These are phyloP conservation scores for Heloderma charlesbogerti DNA, from an alignment of 2,113 vertebrate species.

Conservation along the genomic window DNA sequence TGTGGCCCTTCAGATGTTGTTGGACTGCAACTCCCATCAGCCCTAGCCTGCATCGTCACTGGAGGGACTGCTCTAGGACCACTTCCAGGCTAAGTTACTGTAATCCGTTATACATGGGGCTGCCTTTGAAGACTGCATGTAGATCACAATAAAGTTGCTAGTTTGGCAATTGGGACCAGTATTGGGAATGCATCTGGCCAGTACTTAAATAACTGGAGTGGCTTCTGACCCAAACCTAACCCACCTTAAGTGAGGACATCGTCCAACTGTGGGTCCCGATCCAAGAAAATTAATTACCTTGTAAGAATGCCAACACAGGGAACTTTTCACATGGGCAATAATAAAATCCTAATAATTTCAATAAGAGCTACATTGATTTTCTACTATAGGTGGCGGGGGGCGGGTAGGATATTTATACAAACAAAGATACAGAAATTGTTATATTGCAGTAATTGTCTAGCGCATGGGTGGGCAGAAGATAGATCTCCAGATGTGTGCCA, in stretches of 20 bases:
- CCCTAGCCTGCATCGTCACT: no score
- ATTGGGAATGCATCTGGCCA: background rate
- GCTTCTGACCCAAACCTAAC: background rate
- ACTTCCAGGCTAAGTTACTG: no score
- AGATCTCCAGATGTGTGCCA: no score
- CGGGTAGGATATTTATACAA: background rate
- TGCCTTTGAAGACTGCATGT: no score
- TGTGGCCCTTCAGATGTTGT: no score
- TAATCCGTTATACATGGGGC: no score
- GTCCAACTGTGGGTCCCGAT: background rate
- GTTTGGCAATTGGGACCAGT: background rate
- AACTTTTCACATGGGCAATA: background rate
- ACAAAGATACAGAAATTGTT: background rate
- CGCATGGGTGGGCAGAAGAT: no score
- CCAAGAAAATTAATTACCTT: background rate
- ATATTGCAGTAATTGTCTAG: no score
- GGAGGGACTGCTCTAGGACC: no score
- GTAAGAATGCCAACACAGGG: background rate
- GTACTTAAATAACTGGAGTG: background rate
- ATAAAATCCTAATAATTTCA: background rate
- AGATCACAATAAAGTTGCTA: background rate
- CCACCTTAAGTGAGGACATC: background rate
- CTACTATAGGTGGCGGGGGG: background rate
- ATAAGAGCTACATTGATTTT: background rate
- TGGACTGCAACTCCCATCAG: no score